Conservation (phyloP, 2,888 invertebrate genomes). For the Pelosia muscerda region DNA sequence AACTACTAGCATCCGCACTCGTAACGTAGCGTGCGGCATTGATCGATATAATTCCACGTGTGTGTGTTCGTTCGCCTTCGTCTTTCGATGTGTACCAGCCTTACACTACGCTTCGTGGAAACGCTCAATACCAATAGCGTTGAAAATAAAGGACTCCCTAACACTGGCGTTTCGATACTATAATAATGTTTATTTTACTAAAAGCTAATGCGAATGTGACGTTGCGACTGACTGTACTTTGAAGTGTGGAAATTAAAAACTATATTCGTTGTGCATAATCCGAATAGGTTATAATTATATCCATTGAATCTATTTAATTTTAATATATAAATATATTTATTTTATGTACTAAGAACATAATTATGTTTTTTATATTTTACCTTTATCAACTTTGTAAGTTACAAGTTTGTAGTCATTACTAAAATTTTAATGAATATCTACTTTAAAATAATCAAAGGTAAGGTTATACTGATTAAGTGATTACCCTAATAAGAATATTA, state of each 20-base stretch:
- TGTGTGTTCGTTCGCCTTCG: conserved; percentile 1
- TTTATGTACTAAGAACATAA: too few relatives aligned
- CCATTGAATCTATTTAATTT: too few relatives aligned
- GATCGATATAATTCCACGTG: not conserved
- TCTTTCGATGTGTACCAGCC: conserved; percentile 2
- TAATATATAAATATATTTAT: too few relatives aligned
- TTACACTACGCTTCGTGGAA: conserved; percentile 3
- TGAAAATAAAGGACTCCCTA: conserved; percentile 20
- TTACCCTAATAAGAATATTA: too few relatives aligned
- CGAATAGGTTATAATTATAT: not conserved
- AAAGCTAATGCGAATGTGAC: conserved; percentile 2
- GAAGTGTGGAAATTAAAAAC: not conserved
- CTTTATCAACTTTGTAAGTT: too few relatives aligned
- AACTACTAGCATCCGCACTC: not conserved
- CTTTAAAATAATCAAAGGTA: too few relatives aligned
- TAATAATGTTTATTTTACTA: not conserved
- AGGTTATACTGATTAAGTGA: too few relatives aligned
- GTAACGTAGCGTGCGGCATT: not conserved
- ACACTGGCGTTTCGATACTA: not conserved
- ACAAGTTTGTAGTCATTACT: too few relatives aligned
- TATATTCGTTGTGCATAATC: not conserved
- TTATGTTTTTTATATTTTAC: too few relatives aligned
- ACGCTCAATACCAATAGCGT: conserved; percentile 27
- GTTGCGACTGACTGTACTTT: conserved; percentile 17
- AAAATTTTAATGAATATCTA: too few relatives aligned